These are phyloP conservation scores for Goniozus legneri DNA, from an alignment of 1,140 invertebrate genomes.

Conservation along the genomic window DNA sequence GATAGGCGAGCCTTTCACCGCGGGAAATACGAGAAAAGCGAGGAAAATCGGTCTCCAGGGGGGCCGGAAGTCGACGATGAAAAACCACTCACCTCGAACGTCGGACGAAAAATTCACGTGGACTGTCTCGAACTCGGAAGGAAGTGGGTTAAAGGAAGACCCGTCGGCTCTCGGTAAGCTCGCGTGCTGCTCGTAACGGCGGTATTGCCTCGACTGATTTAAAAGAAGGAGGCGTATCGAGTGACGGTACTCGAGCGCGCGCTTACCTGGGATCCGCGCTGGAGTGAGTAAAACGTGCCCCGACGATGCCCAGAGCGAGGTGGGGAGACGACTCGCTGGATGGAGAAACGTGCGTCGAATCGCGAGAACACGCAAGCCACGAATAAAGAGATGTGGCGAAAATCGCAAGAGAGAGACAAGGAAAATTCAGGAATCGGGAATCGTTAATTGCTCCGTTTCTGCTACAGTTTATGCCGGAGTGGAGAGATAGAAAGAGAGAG, in stretches of 20 bases:
- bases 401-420: constrained; percentile 16
- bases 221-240: constrained; percentile 32
- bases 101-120: too few relatives aligned
- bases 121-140: too few relatives aligned
- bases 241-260: constrained; percentile 20
- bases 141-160: too few relatives aligned
- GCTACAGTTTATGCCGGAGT: too few relatives aligned
- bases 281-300: not conserved
- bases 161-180: too few relatives aligned
- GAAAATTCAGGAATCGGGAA: too few relatives aligned
- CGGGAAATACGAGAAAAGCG: not conserved
- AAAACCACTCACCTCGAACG: too few relatives aligned
- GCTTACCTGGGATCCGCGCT: constrained; percentile 27
- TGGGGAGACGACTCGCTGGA: too few relatives aligned
- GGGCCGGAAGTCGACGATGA: constrained; percentile 7
- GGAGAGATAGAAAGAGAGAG: constrained; percentile 1
- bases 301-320: constrained; percentile 7
- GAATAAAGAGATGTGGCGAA: constrained; percentile 12
- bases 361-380: not conserved
- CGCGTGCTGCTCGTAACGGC: constrained; percentile 29
- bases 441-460: too few relatives aligned
- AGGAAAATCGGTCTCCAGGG: too few relatives aligned
- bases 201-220: constrained; percentile 43
- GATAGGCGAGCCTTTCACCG: not conserved
- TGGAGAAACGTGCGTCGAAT: too few relatives aligned